phyloP scores from a whole-genome alignment of 2,113 vertebrate species.

The Pygoscelis antarcticus region DNA sequence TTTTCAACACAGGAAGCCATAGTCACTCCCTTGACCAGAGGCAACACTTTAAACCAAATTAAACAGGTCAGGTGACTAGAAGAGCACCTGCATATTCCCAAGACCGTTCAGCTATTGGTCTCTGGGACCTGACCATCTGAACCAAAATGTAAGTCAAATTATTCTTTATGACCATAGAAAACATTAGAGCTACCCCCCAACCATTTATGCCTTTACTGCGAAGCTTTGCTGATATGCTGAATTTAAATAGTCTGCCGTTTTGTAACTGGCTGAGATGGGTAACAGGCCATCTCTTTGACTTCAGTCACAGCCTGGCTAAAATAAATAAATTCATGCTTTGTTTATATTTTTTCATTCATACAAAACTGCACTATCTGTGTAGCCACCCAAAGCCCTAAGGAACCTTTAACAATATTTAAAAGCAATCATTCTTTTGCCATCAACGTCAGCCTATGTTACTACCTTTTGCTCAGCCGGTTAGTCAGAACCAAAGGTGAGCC shows the following conservation, averaged over 20 bases:
- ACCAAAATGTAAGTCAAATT: neutral
- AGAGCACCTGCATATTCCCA: slow-evolving; percentile 43
- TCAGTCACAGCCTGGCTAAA: neutral
- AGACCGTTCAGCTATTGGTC: neutral
- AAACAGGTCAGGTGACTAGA: slow-evolving; percentile 20
- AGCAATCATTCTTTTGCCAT: neutral
- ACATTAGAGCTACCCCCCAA: neutral
- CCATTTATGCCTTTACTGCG: neutral
- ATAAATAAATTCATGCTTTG: neutral
- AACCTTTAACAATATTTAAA: neutral
- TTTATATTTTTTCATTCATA: neutral
- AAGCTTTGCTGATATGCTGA: neutral
- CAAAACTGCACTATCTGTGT: neutral
- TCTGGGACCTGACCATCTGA: neutral
- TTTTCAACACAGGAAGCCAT: slow-evolving; percentile 39
- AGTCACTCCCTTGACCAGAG: slow-evolving; percentile 4
- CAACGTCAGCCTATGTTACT: neutral
- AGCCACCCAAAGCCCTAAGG: neutral
- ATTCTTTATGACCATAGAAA: neutral
- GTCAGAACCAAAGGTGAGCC: neutral
- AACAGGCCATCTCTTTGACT: neutral
- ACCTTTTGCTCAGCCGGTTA: neutral
- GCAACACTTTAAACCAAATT: slow-evolving; percentile 45
- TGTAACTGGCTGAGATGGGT: neutral
- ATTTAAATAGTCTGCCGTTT: slow-evolving; percentile 10